phyloP scores from a whole-genome alignment of 2,888 invertebrate species.

The Drosophila multiciliata region DNA sequence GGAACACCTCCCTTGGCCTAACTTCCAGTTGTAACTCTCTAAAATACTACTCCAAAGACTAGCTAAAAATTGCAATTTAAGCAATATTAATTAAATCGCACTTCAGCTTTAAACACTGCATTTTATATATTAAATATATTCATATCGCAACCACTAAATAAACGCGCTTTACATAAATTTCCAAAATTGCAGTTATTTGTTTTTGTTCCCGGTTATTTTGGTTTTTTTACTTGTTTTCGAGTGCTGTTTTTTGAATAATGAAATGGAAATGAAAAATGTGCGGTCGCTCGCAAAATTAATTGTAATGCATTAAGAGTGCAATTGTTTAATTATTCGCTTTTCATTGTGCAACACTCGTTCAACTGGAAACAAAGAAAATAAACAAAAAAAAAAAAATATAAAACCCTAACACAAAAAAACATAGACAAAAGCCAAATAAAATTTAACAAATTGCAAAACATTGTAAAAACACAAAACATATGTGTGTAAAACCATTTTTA shows the following conservation, averaged over 20 bases:
- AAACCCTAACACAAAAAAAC: neutral
- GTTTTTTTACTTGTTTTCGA: constrained; percentile 13
- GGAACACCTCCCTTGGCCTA: neutral
- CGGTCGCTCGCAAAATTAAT: constrained; percentile 72
- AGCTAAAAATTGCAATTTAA: neutral
- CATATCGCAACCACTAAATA: constrained; percentile 66
- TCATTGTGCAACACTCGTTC: constrained; percentile 12
- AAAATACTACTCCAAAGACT: neutral
- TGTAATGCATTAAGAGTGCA: constrained; percentile 73
- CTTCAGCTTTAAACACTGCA: neutral
- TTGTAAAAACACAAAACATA: constrained; percentile 22
- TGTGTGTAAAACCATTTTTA: neutral
- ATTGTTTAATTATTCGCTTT: constrained; percentile 56
- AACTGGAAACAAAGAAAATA: constrained; percentile 13
- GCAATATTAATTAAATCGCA: constrained; percentile 7
- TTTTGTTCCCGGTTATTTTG: constrained; percentile 15
- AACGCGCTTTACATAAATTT: constrained; percentile 70
- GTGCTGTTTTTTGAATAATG: constrained; percentile 48
- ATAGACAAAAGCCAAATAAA: constrained; percentile 16
- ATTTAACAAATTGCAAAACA: constrained; percentile 37
- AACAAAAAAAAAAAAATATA: constrained; percentile 4
- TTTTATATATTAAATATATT: neutral
- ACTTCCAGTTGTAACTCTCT: neutral
- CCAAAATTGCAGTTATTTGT: constrained; percentile 36
- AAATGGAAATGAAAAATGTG: constrained; percentile 65